phyloP scores from a whole-genome alignment of 2,113 vertebrate species.

The Climacteris rufus region DNA sequence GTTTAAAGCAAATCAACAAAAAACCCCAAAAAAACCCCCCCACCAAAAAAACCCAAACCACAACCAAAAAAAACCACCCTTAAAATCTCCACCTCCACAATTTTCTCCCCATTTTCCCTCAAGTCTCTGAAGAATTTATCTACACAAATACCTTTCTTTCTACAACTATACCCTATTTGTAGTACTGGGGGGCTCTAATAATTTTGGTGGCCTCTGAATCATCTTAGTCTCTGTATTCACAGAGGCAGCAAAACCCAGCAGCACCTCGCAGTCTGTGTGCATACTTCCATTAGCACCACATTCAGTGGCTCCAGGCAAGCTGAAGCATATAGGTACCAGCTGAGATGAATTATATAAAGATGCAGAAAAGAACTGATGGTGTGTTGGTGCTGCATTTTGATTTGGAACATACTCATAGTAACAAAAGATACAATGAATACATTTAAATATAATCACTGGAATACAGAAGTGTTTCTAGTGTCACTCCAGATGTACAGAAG shows the following conservation, averaged over 20 bases:
- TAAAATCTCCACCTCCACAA: accelerated
- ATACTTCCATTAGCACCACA: accelerated
- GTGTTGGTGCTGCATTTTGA: not conserved
- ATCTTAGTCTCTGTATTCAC: not conserved
- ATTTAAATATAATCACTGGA: not conserved
- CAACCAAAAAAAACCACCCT: not conserved
- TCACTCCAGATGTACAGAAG: not conserved
- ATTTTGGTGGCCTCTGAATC: not conserved
- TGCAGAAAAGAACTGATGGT: not conserved
- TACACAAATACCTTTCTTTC: not conserved
- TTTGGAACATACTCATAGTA: not conserved
- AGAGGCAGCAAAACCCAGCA: not conserved
- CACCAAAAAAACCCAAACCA: too few species aligned
- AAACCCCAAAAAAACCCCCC: not conserved
- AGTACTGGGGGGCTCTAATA: not conserved
- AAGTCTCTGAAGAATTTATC: not conserved
- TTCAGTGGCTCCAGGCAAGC: not conserved
- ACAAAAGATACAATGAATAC: not conserved
- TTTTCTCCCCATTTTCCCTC: not conserved
- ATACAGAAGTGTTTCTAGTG: not conserved
- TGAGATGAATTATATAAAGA: not conserved
- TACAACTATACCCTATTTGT: not conserved
- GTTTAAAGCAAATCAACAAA: not conserved
- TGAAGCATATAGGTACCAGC: not conserved
- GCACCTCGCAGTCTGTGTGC: not conserved